Evolutionary conservation across 2,797 vertebrate species (phyloP).

Genomic region (Pogonophryne albipinna): DNA sequence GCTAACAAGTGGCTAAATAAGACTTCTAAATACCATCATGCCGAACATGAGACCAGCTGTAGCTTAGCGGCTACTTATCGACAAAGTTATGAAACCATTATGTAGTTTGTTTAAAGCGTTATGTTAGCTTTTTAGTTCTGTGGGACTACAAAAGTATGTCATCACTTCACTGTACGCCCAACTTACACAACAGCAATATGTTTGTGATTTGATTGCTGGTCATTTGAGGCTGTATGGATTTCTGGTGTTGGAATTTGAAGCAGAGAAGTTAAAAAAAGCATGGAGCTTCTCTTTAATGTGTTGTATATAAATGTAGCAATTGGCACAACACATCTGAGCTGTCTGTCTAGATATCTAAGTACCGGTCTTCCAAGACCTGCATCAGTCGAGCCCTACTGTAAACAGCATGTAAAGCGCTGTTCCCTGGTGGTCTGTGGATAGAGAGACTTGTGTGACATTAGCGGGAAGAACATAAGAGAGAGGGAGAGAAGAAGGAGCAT

Average conservation of each 20-base stretch:
- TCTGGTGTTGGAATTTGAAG: background rate
- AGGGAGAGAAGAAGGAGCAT: constrained; percentile 44
- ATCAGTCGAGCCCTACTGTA: constrained; percentile 12
- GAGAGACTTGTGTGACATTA: constrained; percentile 54
- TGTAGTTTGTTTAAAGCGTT: too few relatives aligned
- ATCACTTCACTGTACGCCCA: background rate
- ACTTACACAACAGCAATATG: background rate
- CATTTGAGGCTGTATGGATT: constrained; percentile 1
- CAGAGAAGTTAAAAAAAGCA: too few relatives aligned
- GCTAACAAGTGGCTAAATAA: too few relatives aligned
- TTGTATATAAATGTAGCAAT: background rate
- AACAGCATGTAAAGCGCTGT: constrained; percentile 29
- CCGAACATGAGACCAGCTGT: too few relatives aligned
- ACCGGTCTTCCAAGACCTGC: background rate
- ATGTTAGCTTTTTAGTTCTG: too few relatives aligned
- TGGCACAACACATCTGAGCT: background rate
- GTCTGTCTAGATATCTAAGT: constrained; percentile 1
- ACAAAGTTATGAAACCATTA: too few relatives aligned
- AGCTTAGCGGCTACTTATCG: too few relatives aligned
- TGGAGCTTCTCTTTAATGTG: too few relatives aligned
- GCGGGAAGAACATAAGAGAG: constrained; percentile 42
- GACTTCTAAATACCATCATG: too few relatives aligned
- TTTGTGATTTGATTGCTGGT: background rate
- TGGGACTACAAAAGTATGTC: too few relatives aligned
- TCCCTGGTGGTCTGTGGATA: constrained; percentile 59